phyloP scores from a whole-genome alignment of 1,140 invertebrate species.

The Tetranychus cinnabarinus region DNA sequence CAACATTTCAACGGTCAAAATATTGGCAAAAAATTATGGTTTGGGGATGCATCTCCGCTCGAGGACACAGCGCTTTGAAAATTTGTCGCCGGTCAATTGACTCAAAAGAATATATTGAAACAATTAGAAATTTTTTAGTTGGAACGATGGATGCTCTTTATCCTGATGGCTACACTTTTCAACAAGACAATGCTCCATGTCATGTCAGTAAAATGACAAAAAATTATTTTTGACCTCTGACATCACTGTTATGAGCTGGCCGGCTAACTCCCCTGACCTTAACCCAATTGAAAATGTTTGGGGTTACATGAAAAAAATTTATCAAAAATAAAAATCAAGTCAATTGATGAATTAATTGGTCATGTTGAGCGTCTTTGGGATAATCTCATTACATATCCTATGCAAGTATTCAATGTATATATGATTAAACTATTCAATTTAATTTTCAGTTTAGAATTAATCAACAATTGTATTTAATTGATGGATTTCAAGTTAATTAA shows the following conservation, averaged over 20 bases:
- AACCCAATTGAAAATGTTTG: conserved; percentile 7
- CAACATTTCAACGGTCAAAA: not conserved
- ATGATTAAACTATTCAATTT: too few relatives aligned
- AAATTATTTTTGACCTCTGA: not conserved
- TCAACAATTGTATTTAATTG: too few relatives aligned
- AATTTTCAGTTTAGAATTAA: too few relatives aligned
- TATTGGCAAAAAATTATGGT: not conserved
- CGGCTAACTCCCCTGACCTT: not conserved
- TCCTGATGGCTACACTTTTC: conserved; percentile 5
- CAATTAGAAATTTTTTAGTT: not conserved
- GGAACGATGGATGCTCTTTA: not conserved
- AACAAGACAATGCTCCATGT: conserved; percentile 5
- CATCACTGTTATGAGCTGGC: not conserved
- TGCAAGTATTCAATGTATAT: too few relatives aligned
- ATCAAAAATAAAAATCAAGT: not conserved
- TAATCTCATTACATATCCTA: too few relatives aligned
- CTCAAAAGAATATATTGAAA: not conserved
- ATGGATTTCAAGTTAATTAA: too few relatives aligned
- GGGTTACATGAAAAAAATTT: conserved; percentile 9
- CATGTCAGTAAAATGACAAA: not conserved
- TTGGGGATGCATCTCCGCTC: not conserved
- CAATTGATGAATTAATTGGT: not conserved
- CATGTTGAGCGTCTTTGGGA: not conserved
- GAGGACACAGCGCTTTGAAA: not conserved
- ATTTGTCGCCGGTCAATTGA: not conserved